Evolutionary conservation across 2,888 invertebrate species (phyloP).

Genomic region (Seira sanloemensis): DNA sequence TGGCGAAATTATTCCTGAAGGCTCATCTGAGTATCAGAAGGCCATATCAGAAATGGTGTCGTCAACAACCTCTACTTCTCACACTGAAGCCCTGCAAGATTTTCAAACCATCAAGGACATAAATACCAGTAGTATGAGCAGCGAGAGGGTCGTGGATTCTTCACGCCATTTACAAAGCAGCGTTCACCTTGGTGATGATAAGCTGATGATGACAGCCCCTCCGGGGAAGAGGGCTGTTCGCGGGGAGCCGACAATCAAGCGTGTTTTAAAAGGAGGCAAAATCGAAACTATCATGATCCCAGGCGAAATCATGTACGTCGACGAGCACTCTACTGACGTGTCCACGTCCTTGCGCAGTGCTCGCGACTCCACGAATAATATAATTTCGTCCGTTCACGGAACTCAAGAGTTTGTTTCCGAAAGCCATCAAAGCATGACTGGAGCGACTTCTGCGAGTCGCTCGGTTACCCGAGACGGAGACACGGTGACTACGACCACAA

Average conservation of each 20-base stretch:
- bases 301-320: slow-evolving; percentile 59
- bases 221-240: slow-evolving; percentile 39
- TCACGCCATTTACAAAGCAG: slow-evolving; percentile 20
- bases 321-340: slow-evolving; percentile 18
- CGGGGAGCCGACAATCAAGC: slow-evolving; percentile 48
- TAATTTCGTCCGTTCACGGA: not conserved
- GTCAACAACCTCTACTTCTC: no score
- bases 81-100: no score
- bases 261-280: slow-evolving; percentile 68
- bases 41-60: slow-evolving; percentile 16
- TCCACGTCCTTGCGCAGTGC: slow-evolving; percentile 14
- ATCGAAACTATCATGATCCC: slow-evolving; percentile 56
- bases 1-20: slow-evolving; percentile 53
- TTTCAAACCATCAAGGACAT: no score
- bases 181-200: slow-evolving; percentile 23
- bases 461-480: slow-evolving; percentile 26
- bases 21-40: slow-evolving; percentile 35
- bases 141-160: no score
- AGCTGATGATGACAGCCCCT: slow-evolving; percentile 26
- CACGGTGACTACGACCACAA: slow-evolving; percentile 32
- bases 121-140: no score
- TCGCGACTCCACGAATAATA: slow-evolving; percentile 4
- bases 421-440: slow-evolving; percentile 26
- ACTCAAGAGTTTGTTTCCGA: slow-evolving; percentile 40
- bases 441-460: slow-evolving; percentile 2